Evolutionary conservation across 2,797 vertebrate species (phyloP).

Genomic region (Cephalopachus bancanus): DNA sequence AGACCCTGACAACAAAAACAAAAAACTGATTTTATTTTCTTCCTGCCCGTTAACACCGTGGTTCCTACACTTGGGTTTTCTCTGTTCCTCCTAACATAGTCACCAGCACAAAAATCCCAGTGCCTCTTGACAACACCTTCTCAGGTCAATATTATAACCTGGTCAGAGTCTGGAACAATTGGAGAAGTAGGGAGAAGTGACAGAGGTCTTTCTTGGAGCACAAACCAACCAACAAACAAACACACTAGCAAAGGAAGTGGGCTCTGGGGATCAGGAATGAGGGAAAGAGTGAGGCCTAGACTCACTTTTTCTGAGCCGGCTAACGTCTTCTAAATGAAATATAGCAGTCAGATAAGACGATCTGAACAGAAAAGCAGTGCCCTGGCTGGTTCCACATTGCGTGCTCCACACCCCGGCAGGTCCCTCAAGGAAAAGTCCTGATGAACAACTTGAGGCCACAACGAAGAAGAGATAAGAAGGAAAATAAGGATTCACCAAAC

Average conservation of each 20-base stretch:
- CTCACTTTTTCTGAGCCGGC: background rate
- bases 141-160: background rate
- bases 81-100: background rate
- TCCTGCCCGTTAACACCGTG: background rate
- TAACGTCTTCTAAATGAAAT: constrained; percentile 47
- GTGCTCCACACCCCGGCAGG: background rate
- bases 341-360: constrained; percentile 6
- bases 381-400: background rate
- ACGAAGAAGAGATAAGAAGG: background rate
- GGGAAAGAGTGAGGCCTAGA: background rate
- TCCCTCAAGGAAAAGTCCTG: background rate
- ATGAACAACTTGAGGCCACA: constrained; percentile 15
- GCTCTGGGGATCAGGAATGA: background rate
- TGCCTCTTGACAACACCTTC: background rate
- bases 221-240: background rate
- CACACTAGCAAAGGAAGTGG: background rate
- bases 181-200: background rate
- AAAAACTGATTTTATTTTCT: background rate
- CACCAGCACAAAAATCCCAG: background rate
- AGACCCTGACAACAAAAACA: too few relatives aligned
- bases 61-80: background rate
- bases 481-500: background rate
- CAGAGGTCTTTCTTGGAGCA: background rate
- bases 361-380: background rate
- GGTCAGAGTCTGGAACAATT: background rate